Percentiles rank a stretch among this genome's conserved stretches.
phyloP scores from a whole-genome alignment of 2,113 vertebrate genomes.

The Etia nguti region DNA sequence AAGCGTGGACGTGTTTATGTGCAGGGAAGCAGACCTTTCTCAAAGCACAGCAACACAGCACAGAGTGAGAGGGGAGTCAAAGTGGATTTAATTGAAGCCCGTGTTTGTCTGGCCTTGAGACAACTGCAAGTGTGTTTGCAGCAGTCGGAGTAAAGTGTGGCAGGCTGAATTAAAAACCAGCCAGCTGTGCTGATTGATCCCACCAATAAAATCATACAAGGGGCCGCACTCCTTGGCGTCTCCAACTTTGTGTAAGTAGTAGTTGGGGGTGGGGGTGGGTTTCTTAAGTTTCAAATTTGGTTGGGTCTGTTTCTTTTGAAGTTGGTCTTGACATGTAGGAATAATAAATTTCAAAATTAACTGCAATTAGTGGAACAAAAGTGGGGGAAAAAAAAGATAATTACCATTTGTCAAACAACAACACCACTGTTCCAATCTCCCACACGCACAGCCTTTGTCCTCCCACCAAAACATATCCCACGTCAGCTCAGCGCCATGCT shows the following conservation, averaged over 20 bases:
- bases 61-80: conserved; percentile 7
- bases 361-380: conserved; percentile 63
- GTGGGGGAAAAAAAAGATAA: conserved; percentile 45
- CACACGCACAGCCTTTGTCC: conserved; percentile 52
- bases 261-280: neutral
- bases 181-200: conserved; percentile 49
- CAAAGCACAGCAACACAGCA: conserved; percentile 16
- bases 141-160: conserved; percentile 14
- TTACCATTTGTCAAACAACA: conserved; percentile 66
- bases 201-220: neutral
- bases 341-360: conserved; percentile 57
- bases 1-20: neutral
- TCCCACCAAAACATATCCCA: conserved; percentile 44
- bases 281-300: neutral
- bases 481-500: conserved; percentile 7
- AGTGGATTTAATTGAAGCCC: conserved; percentile 53
- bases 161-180: conserved; percentile 31
- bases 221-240: neutral
- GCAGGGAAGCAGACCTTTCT: neutral
- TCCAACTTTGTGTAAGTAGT: neutral
- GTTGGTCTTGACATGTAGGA: conserved; percentile 32
- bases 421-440: conserved; percentile 45
- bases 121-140: conserved; percentile 26
- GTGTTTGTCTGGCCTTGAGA: conserved; percentile 50
- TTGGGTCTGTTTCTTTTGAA: conserved; percentile 6